Percentiles rank a stretch among this genome's conserved stretches.
These are phyloP conservation scores for Acanthornis magna DNA, from an alignment of 2,797 vertebrate species.

Conservation along the genomic window DNA sequence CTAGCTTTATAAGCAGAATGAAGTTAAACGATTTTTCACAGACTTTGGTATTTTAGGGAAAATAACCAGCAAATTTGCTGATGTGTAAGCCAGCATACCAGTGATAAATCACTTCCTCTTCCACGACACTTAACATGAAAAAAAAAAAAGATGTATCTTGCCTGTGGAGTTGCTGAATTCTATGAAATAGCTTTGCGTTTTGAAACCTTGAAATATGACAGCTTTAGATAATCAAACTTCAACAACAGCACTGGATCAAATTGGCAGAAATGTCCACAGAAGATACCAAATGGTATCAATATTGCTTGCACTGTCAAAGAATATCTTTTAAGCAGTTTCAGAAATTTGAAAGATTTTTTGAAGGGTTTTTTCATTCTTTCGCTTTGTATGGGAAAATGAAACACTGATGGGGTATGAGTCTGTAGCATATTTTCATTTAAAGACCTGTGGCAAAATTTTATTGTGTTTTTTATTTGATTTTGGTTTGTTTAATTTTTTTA, in stretches of 20 bases:
- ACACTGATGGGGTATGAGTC: not conserved
- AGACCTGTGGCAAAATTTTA: not conserved
- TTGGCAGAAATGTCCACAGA: not conserved
- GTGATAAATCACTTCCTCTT: not conserved
- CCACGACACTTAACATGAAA: not conserved
- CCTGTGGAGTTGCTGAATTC: not conserved
- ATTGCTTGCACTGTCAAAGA: not conserved
- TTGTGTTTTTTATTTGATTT: not conserved
- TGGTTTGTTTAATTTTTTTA: not conserved
- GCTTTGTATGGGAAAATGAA: not conserved
- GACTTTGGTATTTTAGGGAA: not conserved
- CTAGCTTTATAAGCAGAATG: not conserved
- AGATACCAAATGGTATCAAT: not conserved
- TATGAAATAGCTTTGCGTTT: not conserved
- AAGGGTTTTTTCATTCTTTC: not conserved
- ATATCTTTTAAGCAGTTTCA: not conserved
- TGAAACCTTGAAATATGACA: not conserved
- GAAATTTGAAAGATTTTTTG: not conserved
- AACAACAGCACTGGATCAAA: not conserved
- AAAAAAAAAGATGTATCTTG: not conserved
- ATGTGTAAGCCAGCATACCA: not conserved
- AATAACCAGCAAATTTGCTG: not conserved
- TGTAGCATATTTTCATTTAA: not conserved
- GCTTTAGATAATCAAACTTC: not conserved
- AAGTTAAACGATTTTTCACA: not conserved